Evolutionary conservation across 2,797 vertebrate genomes (phyloP).

Genomic region (Jordanella pulchra): DNA sequence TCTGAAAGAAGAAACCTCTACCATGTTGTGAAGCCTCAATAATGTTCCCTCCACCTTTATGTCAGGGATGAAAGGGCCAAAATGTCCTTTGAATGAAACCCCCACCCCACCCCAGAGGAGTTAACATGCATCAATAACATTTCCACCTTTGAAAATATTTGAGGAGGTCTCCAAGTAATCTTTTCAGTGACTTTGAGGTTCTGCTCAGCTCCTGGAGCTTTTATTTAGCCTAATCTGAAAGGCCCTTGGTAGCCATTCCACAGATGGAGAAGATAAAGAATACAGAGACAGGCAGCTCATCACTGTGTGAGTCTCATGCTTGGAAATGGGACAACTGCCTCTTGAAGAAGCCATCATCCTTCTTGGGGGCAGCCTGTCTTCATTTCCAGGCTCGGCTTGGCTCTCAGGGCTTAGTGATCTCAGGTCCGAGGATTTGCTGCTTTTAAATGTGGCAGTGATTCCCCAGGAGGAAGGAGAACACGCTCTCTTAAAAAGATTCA

Average conservation of each 20-base stretch:
- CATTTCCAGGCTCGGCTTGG: conserved; percentile 61
- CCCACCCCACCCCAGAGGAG: conserved; percentile 45
- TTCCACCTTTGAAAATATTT: conserved; percentile 74
- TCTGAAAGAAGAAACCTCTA: conserved; percentile 64
- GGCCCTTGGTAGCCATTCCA: conserved; percentile 35
- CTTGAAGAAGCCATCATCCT: conserved; percentile 72
- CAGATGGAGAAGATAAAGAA: conserved; percentile 39
- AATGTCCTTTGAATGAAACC: conserved; percentile 76
- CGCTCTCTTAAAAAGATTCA: conserved; percentile 24
- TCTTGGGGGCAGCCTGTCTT: conserved; percentile 70
- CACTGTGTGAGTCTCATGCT: conserved; percentile 46
- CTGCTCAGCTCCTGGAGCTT: conserved; percentile 49
- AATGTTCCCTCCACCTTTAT: conserved; percentile 78
- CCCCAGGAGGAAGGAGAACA: conserved; percentile 39
- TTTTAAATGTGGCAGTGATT: conserved; percentile 64
- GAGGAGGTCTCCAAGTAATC: conserved; percentile 66
- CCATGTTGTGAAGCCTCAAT: conserved; percentile 70
- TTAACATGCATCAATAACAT: conserved; percentile 78
- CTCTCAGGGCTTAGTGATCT: conserved; percentile 73
- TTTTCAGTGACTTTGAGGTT: conserved; percentile 62
- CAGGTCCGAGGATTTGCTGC: conserved; percentile 69
- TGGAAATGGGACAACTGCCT: conserved; percentile 75
- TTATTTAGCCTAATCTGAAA: conserved; percentile 55
- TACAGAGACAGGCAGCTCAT: conserved; percentile 37
- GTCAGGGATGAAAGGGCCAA: conserved; percentile 75